phyloP scores from a whole-genome alignment of 2,888 invertebrate genomes.

The Andrena flavipes region DNA sequence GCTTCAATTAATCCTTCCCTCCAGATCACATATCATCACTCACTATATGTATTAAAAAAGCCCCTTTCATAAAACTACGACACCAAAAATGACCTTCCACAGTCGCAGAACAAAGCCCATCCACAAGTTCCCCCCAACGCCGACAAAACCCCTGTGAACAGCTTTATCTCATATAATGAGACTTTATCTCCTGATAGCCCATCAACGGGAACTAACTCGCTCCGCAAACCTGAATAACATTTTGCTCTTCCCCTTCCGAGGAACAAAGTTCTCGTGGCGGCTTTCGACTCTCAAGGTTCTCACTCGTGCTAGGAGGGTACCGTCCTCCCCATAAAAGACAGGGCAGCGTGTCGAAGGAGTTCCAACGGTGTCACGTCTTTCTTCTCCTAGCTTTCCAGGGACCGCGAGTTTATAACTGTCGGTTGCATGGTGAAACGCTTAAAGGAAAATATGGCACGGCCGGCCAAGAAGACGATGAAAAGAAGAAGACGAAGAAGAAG shows the following conservation, averaged over 20 bases:
- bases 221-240: conserved; percentile 2
- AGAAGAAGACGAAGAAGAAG: conserved; percentile 11
- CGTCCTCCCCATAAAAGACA: conserved; percentile 44
- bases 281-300: conserved; percentile 9
- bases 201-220: conserved; percentile 3
- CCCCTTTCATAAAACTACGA: too few species aligned
- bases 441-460: conserved; percentile 30
- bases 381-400: conserved; percentile 43
- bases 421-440: conserved; percentile 19
- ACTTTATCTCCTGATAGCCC: background rate
- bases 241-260: too few species aligned
- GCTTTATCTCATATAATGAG: background rate
- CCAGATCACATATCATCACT: too few species aligned
- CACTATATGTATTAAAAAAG: too few species aligned
- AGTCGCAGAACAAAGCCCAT: too few species aligned
- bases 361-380: conserved; percentile 37
- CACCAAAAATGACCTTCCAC: too few species aligned
- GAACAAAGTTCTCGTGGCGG: background rate
- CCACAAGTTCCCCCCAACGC: background rate
- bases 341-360: conserved; percentile 26
- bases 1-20: too few species aligned
- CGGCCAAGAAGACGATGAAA: background rate
- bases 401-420: conserved; percentile 64
- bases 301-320: conserved; percentile 15
- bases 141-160: background rate